Conservation (phyloP, 1,140 invertebrate genomes). For the Akabosia matsudoensis region DNA sequence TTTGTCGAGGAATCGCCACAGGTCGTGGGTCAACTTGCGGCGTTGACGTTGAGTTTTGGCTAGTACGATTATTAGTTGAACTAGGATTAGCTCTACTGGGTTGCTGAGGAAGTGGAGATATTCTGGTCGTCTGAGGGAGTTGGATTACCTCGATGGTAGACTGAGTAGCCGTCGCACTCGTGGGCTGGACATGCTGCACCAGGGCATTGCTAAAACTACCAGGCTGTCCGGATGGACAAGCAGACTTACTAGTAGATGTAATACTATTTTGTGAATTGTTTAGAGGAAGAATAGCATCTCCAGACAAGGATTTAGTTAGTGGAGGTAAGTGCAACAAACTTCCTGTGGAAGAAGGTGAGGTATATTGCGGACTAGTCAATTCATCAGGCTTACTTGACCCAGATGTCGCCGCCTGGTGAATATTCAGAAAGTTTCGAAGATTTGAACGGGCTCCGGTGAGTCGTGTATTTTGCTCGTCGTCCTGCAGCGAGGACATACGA, state of each 20-base stretch:
- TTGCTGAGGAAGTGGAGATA: not conserved
- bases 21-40: too few relatives aligned
- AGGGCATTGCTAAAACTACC: too few relatives aligned
- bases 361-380: not conserved
- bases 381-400: not conserved
- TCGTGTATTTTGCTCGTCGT: constrained; percentile 17
- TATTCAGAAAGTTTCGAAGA: constrained; percentile 35
- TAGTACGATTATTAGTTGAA: too few relatives aligned
- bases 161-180: too few relatives aligned
- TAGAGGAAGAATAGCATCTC: constrained; percentile 34
- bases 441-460: constrained; percentile 31
- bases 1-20: constrained; percentile 38
- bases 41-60: too few relatives aligned
- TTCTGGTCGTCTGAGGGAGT: too few relatives aligned
- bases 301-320: constrained; percentile 36
- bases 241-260: not conserved
- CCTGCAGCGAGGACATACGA: constrained; percentile 26
- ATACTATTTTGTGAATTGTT: not conserved
- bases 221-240: not conserved
- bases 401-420: constrained; percentile 15
- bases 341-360: not conserved
- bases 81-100: too few relatives aligned
- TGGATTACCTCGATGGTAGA: too few relatives aligned
- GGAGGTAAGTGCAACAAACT: constrained; percentile 26
- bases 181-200: too few relatives aligned